phyloP scores from a whole-genome alignment of 2,797 vertebrate species.

The Cryptoprocta ferox region DNA sequence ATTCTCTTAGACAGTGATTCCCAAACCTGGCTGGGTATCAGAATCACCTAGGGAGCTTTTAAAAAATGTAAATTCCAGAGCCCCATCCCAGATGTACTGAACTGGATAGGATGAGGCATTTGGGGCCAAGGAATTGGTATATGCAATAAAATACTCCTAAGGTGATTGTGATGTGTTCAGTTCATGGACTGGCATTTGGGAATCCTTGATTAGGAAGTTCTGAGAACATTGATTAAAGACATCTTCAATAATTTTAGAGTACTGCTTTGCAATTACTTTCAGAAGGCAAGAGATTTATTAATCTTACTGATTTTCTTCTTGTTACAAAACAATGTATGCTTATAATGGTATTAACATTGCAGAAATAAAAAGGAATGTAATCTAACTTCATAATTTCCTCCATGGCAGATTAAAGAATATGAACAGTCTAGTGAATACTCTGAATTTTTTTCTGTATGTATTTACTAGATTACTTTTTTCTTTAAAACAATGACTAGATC shows the following conservation, averaged over 20 bases:
- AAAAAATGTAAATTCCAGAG: constrained; percentile 57
- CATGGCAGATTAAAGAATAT: not conserved
- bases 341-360: not conserved
- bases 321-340: not conserved
- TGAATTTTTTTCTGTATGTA: not conserved
- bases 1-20: constrained; percentile 61
- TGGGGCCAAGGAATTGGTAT: not conserved
- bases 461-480: constrained; percentile 35
- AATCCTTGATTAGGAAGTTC: constrained; percentile 11
- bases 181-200: not conserved
- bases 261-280: constrained; percentile 9
- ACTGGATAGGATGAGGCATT: not conserved
- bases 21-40: constrained; percentile 46
- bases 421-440: not conserved
- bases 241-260: not conserved
- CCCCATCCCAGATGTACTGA: not conserved
- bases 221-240: not conserved
- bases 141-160: not conserved
- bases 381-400: not conserved
- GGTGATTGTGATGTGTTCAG: not conserved
- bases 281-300: not conserved
- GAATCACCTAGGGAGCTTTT: constrained; percentile 57
- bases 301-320: not conserved
- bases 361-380: constrained; percentile 22
- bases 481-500: not conserved